phyloP scores from a whole-genome alignment of 2,113 vertebrate species.

The Labeo catla region DNA sequence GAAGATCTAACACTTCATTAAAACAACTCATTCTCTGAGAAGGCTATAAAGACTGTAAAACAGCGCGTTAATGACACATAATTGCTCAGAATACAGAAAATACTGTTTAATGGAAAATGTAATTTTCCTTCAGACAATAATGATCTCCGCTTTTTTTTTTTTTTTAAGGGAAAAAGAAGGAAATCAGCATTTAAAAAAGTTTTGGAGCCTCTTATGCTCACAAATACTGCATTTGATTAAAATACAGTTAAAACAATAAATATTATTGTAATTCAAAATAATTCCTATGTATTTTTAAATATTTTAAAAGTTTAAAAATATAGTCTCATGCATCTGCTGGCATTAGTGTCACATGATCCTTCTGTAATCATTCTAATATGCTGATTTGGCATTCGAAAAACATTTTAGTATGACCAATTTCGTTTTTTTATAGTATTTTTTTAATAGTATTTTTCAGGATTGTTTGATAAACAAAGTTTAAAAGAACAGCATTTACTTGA shows the following conservation, averaged over 20 bases:
- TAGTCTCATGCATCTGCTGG: neutral
- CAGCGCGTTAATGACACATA: neutral
- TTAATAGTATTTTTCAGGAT: neutral
- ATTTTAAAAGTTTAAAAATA: no score
- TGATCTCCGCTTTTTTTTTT: constrained; percentile 38
- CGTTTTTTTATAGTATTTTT: no score
- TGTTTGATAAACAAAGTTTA: neutral
- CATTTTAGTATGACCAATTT: neutral
- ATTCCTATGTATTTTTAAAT: neutral
- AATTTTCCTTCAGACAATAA: constrained; percentile 43
- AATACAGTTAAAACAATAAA: neutral
- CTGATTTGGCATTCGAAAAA: neutral
- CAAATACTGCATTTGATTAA: neutral
- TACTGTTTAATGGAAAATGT: constrained; percentile 17
- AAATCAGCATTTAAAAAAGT: no score
- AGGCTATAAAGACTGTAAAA: constrained; percentile 12
- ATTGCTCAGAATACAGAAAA: constrained; percentile 26
- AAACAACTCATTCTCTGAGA: neutral
- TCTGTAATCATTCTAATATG: neutral
- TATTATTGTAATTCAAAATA: neutral
- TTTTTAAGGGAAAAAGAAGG: neutral
- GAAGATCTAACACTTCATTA: neutral
- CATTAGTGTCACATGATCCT: neutral
- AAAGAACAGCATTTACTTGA: neutral
- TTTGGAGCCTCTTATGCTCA: neutral